Evolutionary conservation across 1,140 invertebrate genomes (phyloP), one percentile per base, ranked within the genome.

Genomic region (Pogonomyrmex californicus): DNA sequence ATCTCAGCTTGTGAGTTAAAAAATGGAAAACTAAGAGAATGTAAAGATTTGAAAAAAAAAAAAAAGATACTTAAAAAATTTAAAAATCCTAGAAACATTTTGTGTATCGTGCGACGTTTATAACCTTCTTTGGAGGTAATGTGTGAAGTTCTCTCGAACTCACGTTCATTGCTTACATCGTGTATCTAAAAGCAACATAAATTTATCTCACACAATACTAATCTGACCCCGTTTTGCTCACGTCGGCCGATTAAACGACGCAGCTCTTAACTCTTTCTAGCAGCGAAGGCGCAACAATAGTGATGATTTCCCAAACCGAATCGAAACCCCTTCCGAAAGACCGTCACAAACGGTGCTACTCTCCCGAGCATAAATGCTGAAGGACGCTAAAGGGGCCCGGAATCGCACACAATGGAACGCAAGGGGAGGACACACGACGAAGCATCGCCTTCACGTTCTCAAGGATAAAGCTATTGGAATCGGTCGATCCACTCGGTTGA

Each of bases 381-480:
- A 70, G 51, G 87, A 89, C 54, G 47, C 68, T 65, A 62, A 87
- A 75, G 78, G 73, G 87, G 47, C 10, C 14, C 44, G 33, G 51
- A 77, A 41, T 88, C 51, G 79, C 76, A 41, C 70, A 62, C 81
- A 81, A 82, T 82, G 49, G 76, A 90, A 78, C 73, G 56, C 75
- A 36, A 88, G 54, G 71, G 68, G 79, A 76, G 71, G 56, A 49
- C 44, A 49, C 44, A 65, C n/a, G 60, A 78, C 49, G 70, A 58
- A 81, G 82, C 68, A 58, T 10, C 58, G 82, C 76, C 63, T 86
- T 65, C 82, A 62, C 86, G 86, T 91, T 88, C 90, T 91, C 86
- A 89, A 91, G 92, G 91, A 92, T 93, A 91, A 91, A 90, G 89
- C 91, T 92, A 91, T 93, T 91, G 93, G 91, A 91, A 92, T 92